Evolutionary conservation across 2,797 vertebrate genomes (phyloP).

Genomic region (Molossus alvarezi): DNA sequence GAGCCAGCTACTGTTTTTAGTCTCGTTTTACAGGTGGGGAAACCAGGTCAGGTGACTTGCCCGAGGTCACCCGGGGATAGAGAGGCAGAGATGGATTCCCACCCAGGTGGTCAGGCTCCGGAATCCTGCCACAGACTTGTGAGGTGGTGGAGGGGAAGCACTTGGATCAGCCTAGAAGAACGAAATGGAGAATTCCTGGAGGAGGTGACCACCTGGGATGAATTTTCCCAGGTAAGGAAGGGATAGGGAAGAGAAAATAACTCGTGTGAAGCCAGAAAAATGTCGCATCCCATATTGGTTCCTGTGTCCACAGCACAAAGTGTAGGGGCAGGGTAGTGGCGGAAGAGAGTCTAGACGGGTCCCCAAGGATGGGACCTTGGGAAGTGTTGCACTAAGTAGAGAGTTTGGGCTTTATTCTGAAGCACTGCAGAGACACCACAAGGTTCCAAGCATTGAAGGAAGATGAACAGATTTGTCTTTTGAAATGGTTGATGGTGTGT

Average conservation of each 20-base stretch:
- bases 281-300: background rate
- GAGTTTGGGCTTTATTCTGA: background rate
- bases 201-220: background rate
- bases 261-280: background rate
- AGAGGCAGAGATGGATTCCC: background rate
- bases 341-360: background rate
- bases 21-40: background rate
- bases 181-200: background rate
- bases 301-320: background rate
- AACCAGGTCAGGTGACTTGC: background rate
- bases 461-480: background rate
- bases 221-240: background rate
- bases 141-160: no score
- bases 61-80: background rate
- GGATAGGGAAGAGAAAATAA: background rate
- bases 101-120: background rate
- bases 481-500: background rate
- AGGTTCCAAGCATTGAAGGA: background rate
- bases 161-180: no score
- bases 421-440: background rate
- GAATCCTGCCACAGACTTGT: background rate
- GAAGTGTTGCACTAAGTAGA: background rate
- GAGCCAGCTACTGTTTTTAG: background rate
- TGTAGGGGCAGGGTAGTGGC: background rate
- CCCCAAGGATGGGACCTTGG: background rate